Percentiles rank a stretch among this genome's conserved stretches.
Evolutionary conservation across 2,797 vertebrate species (phyloP).

Genomic region (Discoglossus pictus): DNA sequence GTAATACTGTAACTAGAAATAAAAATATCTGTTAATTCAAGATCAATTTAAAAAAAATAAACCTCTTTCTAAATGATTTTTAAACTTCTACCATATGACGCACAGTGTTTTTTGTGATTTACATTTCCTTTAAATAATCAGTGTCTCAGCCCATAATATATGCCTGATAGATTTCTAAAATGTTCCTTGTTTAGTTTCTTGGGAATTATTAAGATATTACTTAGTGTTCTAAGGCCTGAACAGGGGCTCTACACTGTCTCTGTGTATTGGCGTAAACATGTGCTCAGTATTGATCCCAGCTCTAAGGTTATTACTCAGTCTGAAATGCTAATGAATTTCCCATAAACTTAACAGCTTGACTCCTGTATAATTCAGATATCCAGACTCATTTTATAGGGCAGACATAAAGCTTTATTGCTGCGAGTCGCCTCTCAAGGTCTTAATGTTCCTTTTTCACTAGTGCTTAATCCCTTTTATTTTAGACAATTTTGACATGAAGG

Average conservation of each 20-base stretch:
- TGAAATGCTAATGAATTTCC: slow-evolving; percentile 31
- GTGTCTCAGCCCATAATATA: too few relatives aligned
- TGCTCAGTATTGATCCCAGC: slow-evolving; percentile 5
- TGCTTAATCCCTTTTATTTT: neutral
- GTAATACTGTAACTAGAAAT: too few relatives aligned
- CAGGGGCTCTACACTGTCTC: neutral
- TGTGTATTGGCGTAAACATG: neutral
- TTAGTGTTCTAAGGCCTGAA: too few relatives aligned
- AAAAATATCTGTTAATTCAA: too few relatives aligned
- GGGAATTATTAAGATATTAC: too few relatives aligned
- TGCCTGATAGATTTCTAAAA: too few relatives aligned
- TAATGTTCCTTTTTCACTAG: neutral
- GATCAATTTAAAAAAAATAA: too few relatives aligned
- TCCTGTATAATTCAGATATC: slow-evolving; percentile 5
- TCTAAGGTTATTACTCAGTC: slow-evolving; percentile 12
- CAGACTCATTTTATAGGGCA: slow-evolving; percentile 9
- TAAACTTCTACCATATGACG: too few relatives aligned
- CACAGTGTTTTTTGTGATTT: too few relatives aligned
- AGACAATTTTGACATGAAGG: neutral
- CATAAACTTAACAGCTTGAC: slow-evolving; percentile 9
- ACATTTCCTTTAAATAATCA: too few relatives aligned
- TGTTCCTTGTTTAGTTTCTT: too few relatives aligned
- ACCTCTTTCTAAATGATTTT: too few relatives aligned
- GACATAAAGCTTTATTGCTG: slow-evolving; percentile 20
- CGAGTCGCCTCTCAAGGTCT: slow-evolving; percentile 16